phyloP scores from a whole-genome alignment of 2,797 vertebrate species.

The Notoglanidium macrostoma region DNA sequence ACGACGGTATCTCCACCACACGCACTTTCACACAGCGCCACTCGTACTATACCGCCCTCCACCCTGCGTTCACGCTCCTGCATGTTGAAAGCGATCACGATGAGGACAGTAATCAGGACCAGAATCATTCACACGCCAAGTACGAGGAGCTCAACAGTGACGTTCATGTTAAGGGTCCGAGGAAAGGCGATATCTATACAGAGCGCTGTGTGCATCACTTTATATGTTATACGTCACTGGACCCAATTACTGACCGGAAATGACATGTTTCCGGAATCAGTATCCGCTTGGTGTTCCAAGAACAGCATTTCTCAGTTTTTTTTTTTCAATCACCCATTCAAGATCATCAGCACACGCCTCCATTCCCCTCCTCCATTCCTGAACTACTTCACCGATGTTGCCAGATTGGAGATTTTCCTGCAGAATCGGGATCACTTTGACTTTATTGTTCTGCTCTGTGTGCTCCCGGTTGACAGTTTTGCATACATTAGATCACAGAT shows the following conservation, averaged over 20 bases:
- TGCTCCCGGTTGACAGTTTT: not conserved
- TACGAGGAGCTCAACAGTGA: not conserved
- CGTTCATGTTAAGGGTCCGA: not conserved
- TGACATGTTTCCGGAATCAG: not conserved
- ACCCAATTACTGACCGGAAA: not conserved
- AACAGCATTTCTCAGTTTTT: not conserved
- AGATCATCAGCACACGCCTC: not conserved
- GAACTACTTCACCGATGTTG: not conserved
- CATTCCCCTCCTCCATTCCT: not conserved
- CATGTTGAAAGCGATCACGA: not conserved
- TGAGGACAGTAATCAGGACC: not conserved
- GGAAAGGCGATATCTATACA: not conserved
- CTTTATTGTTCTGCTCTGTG: not conserved
- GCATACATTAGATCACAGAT: not conserved
- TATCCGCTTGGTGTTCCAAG: not conserved
- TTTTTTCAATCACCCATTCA: not conserved
- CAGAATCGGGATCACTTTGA: not conserved
- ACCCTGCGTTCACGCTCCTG: not conserved
- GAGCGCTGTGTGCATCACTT: not conserved
- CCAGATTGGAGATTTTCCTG: not conserved
- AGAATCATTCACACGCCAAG: not conserved
- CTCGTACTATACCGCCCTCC: conserved; percentile 13
- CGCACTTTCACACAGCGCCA: conserved; percentile 49
- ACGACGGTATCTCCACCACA: conserved; percentile 64
- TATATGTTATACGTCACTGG: not conserved